These are phyloP conservation scores for Gymnodraco acuticeps DNA, from an alignment of 2,797 vertebrate genomes.

Conservation along the genomic window DNA sequence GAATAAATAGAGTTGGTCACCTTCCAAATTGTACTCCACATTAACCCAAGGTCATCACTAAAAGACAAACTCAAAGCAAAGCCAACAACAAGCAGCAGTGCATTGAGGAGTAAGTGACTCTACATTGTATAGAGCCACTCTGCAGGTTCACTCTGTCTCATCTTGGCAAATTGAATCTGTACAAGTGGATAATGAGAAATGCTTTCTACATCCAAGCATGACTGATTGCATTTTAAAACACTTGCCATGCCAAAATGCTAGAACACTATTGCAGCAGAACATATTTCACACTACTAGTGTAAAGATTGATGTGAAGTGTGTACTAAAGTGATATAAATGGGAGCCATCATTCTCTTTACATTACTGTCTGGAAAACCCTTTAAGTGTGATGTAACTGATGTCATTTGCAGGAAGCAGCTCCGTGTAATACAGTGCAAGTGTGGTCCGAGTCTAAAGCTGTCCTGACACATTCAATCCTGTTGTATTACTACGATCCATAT, in stretches of 20 bases:
- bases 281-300: slow-evolving; percentile 5
- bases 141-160: slow-evolving; percentile 4
- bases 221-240: slow-evolving; percentile 39
- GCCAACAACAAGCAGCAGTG: slow-evolving; percentile 18
- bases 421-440: background rate
- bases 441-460: background rate
- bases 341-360: background rate
- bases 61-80: slow-evolving; percentile 51
- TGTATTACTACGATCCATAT: background rate
- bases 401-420: background rate
- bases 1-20: slow-evolving; percentile 47
- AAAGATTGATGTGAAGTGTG: slow-evolving; percentile 16
- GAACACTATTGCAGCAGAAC: slow-evolving; percentile 8
- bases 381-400: background rate
- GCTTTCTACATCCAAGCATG: slow-evolving; percentile 51
- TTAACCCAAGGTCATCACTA: slow-evolving; percentile 51
- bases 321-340: slow-evolving; percentile 39
- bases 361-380: background rate
- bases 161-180: slow-evolving; percentile 46
- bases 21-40: slow-evolving; percentile 43
- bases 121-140: slow-evolving; percentile 26
- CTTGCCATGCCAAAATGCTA: slow-evolving; percentile 3
- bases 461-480: background rate
- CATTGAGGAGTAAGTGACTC: slow-evolving; percentile 33
- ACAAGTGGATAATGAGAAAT: slow-evolving; percentile 46